Percentiles rank a stretch among this genome's conserved stretches.
Conservation (phyloP, 1,140 invertebrate species). For the Hestina assimilis region DNA sequence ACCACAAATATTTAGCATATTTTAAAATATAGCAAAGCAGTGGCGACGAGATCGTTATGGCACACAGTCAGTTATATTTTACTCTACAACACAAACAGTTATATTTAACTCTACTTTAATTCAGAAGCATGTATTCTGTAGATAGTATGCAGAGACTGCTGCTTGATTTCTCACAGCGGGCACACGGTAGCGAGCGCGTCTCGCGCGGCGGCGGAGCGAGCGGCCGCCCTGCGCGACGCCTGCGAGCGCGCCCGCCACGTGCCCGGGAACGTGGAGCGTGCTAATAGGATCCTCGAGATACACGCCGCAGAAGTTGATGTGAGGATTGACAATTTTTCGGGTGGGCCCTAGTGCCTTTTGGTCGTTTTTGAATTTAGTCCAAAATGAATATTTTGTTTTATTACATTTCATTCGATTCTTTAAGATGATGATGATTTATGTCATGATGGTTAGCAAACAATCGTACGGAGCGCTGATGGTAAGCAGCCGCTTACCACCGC, state of each 20-base stretch:
- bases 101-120: background rate
- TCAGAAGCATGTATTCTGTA: slow-evolving; percentile 31
- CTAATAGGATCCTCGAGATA: slow-evolving; percentile 43
- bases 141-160: slow-evolving; percentile 79
- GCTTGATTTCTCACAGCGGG: slow-evolving; percentile 70
- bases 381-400: no score
- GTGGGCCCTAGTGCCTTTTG: no score
- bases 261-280: slow-evolving; percentile 65
- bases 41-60: no score
- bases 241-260: slow-evolving; percentile 72
- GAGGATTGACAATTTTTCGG: no score
- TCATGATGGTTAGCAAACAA: no score
- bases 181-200: slow-evolving; percentile 76
- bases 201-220: slow-evolving; percentile 73
- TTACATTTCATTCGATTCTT: no score
- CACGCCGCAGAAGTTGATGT: slow-evolving; percentile 59
- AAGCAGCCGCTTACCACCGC: no score
- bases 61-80: background rate
- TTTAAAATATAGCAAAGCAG: no score
- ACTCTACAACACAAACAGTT: background rate
- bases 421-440: no score
- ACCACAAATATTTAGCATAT: no score
- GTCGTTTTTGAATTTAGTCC: no score
- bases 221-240: slow-evolving; percentile 70
- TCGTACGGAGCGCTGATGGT: no score